A percentile compares a stretch with the other conserved stretches of the same genome.
Conservation (phyloP, 2,113 vertebrate genomes). For the Phalacrocorax brasilianus region DNA sequence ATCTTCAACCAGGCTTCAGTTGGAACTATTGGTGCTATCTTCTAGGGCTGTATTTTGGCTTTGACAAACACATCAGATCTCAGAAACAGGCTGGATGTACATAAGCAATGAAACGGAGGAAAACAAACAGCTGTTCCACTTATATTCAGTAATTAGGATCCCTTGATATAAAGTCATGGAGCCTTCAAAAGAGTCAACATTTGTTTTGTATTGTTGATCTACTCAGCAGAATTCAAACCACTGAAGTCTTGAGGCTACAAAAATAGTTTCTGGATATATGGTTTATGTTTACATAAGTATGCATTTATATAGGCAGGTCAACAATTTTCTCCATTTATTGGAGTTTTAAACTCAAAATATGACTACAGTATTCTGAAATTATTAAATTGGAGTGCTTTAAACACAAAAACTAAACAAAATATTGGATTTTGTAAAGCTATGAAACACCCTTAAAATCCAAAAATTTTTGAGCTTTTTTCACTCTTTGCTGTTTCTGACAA, state of each 20-base stretch:
- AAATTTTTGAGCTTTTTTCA: neutral
- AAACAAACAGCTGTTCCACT: slow-evolving; percentile 27
- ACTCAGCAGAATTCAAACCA: neutral
- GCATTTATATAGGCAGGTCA: neutral
- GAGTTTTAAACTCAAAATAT: neutral
- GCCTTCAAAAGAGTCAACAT: neutral
- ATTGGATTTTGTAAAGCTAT: neutral
- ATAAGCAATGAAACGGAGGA: neutral
- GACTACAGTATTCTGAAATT: neutral
- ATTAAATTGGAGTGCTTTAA: neutral
- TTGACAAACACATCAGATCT: neutral
- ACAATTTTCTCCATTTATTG: neutral
- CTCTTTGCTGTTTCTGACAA: neutral
- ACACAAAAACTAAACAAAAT: neutral
- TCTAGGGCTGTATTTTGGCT: neutral
- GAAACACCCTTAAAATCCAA: neutral
- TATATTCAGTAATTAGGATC: neutral
- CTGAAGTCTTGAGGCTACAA: neutral
- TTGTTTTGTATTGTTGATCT: neutral
- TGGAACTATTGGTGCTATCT: neutral
- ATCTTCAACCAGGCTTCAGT: neutral
- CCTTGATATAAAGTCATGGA: neutral
- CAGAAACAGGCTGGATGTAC: neutral
- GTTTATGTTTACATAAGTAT: neutral
- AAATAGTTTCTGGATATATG: neutral